Evolutionary conservation across 2,113 vertebrate species (phyloP), one percentile per base, ranked within the genome.

Genomic region (Machaerirhynchus nigripectus): DNA sequence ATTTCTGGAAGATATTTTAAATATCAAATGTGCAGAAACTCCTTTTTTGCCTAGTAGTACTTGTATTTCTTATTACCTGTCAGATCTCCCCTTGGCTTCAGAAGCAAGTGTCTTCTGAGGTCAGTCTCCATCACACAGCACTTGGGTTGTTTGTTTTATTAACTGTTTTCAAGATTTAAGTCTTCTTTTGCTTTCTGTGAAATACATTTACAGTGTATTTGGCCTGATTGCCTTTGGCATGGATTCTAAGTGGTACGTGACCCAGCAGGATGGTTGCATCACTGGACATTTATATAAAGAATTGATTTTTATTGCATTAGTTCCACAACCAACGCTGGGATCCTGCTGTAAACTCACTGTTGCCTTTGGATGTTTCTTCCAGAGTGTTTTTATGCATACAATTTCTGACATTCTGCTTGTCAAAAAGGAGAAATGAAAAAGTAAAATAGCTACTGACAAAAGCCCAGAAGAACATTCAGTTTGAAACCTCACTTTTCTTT

Each of bases 241-340:
- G 74, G 47, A 33, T 86, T 93, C 85, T 94, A 42, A 92, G 42
- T 55, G 31, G 71, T 55, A n/a, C 9, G 13, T 91, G 59, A 93
- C 55, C 57, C 81, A 85, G 37, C 31, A 53, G 71, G 30, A 52
- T 7, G 4, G 27, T 55, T 94, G 39, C 50, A 63, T 93, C 69
- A 37, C 19, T 49, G 68, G 35, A 31, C 76, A 67, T 63, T 93
- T 90, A 53, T 71, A n/a, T 78, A 63, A 91, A 57, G 46, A 80
- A 77, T 31, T 22, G 8, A 35, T 5, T 1, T 83, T 85, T 76
- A 18, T 86, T 95, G 86, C 64, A 23, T 88, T 88, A 77, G 71
- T 52, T 88, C 75, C 27, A 65, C 74, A 85, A 16, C 27, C 0
- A 0, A 23, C 0, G 0, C 14, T 61, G 46, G 15, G 27, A 82